These are phyloP conservation scores for Apodemus speciosus DNA, from an alignment of 2,113 vertebrate species.

Conservation along the genomic window DNA sequence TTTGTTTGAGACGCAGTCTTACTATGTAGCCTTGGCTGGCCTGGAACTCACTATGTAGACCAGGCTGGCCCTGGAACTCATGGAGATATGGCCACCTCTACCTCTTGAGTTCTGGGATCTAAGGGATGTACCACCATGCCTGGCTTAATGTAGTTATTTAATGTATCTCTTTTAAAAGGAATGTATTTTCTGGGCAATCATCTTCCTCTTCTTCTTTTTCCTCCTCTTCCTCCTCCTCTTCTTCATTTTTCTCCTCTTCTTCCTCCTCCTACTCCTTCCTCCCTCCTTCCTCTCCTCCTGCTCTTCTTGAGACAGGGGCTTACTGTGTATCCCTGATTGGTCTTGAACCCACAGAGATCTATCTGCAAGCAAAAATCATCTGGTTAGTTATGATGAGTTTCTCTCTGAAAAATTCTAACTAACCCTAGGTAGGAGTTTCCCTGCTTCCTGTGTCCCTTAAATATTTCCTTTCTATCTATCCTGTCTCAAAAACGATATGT, in stretches of 20 bases:
- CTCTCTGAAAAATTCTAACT: not conserved
- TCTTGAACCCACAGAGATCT: not conserved
- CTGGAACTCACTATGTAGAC: not conserved
- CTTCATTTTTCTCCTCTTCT: rapidly evolving
- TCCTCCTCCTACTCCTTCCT: not conserved
- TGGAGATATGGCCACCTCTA: not conserved
- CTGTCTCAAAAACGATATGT: not conserved
- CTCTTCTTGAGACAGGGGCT: not conserved
- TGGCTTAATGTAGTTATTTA: not conserved
- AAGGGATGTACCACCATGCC: not conserved
- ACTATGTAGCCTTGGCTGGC: not conserved
- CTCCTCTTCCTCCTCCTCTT: not conserved
- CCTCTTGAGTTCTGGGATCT: not conserved
- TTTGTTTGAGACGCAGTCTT: not conserved
- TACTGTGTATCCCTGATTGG: not conserved
- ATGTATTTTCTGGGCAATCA: not conserved
- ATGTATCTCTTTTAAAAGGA: not conserved
- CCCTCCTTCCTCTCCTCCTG: not conserved
- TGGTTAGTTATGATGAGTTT: not conserved
- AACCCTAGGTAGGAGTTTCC: not conserved
- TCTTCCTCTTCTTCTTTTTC: no score
- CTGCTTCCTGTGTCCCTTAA: not conserved
- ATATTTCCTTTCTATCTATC: not conserved
- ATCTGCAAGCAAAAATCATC: not conserved
- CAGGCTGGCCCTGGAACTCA: not conserved